These are phyloP conservation scores for Tetrao urogallus DNA, from an alignment of 2,113 vertebrate genomes.

Conservation along the genomic window DNA sequence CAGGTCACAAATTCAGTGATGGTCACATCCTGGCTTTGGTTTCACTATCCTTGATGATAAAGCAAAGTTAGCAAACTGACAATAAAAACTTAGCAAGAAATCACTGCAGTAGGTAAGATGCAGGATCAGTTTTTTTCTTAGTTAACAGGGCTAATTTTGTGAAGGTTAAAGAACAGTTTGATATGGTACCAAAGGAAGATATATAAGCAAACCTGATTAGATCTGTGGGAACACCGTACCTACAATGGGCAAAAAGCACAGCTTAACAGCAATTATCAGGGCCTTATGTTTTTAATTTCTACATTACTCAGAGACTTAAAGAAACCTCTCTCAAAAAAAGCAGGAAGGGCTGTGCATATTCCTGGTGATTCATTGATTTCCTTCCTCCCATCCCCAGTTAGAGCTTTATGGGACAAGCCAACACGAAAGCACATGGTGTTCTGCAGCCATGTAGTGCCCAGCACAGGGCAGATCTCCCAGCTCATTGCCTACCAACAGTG, in stretches of 20 bases:
- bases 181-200: slow-evolving; percentile 1
- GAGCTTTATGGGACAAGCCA: not conserved
- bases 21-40: not conserved
- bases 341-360: slow-evolving; percentile 46
- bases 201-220: not conserved
- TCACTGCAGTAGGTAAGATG: not conserved
- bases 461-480: not conserved
- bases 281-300: slow-evolving; percentile 10
- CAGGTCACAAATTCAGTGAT: not conserved
- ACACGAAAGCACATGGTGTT: rapidly evolving
- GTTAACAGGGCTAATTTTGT: not conserved
- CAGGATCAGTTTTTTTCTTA: not conserved
- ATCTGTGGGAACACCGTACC: not conserved
- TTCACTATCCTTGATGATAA: not conserved
- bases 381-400: slow-evolving; percentile 38
- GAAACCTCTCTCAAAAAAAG: slow-evolving; percentile 13
- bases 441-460: not conserved
- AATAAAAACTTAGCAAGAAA: not conserved
- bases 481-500: rapidly evolving
- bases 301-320: not conserved
- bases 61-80: not conserved
- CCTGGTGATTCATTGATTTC: slow-evolving; percentile 58
- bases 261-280: not conserved
- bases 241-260: slow-evolving; percentile 6
- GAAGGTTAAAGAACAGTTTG: not conserved